A percentile compares a stretch with the other conserved stretches of the same genome.
Evolutionary conservation across 2,888 invertebrate species (phyloP).

Genomic region (Chouioia cunea): DNA sequence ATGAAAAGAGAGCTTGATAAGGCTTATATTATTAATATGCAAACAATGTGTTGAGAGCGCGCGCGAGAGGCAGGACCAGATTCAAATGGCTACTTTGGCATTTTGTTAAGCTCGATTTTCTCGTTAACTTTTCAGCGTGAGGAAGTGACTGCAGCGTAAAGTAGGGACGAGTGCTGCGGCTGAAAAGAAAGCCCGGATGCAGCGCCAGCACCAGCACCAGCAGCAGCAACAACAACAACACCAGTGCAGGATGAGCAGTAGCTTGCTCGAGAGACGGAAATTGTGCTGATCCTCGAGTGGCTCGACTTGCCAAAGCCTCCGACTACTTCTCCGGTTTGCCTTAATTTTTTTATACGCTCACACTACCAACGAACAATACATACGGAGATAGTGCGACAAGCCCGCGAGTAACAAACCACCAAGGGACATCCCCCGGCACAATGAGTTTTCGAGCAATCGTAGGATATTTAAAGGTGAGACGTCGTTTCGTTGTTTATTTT

Average conservation of each 20-base stretch:
- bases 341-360: conserved; percentile 41
- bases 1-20: too few relatives aligned
- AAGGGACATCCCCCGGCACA: conserved; percentile 33
- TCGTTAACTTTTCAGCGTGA: conserved; percentile 38
- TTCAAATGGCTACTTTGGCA: neutral
- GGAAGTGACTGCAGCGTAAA: conserved; percentile 24
- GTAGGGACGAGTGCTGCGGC: neutral
- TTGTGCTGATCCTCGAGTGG: conserved; percentile 30
- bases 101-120: conserved; percentile 27
- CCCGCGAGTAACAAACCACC: conserved; percentile 28
- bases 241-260: too few relatives aligned
- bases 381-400: conserved; percentile 18
- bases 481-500: neutral
- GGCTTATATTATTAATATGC: too few relatives aligned
- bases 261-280: conserved; percentile 25
- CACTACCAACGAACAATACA: neutral
- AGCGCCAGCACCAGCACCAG: neutral
- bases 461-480: conserved; percentile 41
- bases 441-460: conserved; percentile 42
- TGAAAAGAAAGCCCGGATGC: conserved; percentile 26
- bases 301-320: conserved; percentile 5
- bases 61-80: too few relatives aligned
- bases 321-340: conserved; percentile 37
- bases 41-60: too few relatives aligned
- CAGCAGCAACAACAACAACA: too few relatives aligned